Base-by-base conservation (phyloP, 2,888 invertebrate genomes). In the Drosophila acutilabella region DNA sequence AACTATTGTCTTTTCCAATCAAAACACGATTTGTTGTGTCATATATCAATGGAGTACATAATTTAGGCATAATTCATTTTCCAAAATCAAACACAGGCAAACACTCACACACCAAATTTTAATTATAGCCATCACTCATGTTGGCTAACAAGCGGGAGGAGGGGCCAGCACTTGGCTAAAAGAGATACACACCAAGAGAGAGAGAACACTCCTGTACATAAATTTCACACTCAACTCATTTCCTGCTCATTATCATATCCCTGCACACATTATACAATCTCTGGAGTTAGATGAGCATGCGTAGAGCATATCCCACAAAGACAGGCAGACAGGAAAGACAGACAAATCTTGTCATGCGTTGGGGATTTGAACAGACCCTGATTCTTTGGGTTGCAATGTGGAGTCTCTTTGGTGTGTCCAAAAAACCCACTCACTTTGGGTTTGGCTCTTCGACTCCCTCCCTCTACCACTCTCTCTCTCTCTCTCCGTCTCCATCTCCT, bases 191-290 rank as follows among this genome's bases (percentile, higher is more conserved):
- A 60, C n/a, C n/a, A 10, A 8, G 42, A 30, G 38, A 40, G 52
- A 64, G 48, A 54, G 36, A 68, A 80, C 83, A 87, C 83, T 83
- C 83, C 83, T 87, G 89, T 64, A 68, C 84, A 83, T 83, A 89
- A 83, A 83, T 83, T 89, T 89, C 84, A 87, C 89, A 87, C 83
- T 84, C 84, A 75, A 87, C 89, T 88, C 83, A 89, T 89, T 83
- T 83, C 83, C 83, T 88, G 83, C 83, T 83, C 89, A 83, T 83
- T 83, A 83, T 83, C 83, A 83, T 82, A 82, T 78, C 78, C 73
- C 78, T 71, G 58, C 74, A 40, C 56, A 58, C 69, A 78, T 81
- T 70, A 82, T 68, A 58, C 67, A 73, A 73, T 75, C 68, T 58
- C 23, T 26, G 16, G 23, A 78, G 74, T 78, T 75, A 74, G 79